These are phyloP conservation scores for Corella eumyota DNA, from an alignment of 23 tunicate genomes.

Conservation along the genomic window DNA sequence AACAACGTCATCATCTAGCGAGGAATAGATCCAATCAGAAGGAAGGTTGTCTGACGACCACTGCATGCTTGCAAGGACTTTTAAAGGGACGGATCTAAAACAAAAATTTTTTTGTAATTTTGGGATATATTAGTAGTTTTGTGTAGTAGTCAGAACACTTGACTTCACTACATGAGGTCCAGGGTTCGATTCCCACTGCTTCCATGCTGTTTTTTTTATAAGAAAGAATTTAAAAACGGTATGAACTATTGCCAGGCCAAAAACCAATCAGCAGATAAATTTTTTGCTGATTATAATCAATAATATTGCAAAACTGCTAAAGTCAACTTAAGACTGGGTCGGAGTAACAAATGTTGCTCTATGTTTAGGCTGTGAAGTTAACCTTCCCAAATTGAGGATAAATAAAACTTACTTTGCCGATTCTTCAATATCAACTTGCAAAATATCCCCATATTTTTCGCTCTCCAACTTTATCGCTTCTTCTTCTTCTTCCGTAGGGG, in stretches of 20 bases:
- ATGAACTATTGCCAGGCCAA: too few relatives aligned
- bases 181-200: too few relatives aligned
- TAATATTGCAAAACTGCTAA: too few relatives aligned
- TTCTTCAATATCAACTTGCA: constrained; percentile 17
- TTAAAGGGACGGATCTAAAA: constrained; percentile 16
- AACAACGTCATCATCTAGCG: constrained; percentile 28
- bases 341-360: too few relatives aligned
- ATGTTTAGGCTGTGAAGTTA: too few relatives aligned
- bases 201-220: too few relatives aligned
- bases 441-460: constrained; percentile 9
- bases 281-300: too few relatives aligned
- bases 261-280: too few relatives aligned
- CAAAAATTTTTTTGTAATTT: background rate
- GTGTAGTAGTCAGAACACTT: background rate
- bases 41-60: constrained; percentile 26
- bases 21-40: constrained; percentile 15
- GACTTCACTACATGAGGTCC: too few relatives aligned
- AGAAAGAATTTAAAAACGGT: too few relatives aligned
- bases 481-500: background rate
- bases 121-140: background rate
- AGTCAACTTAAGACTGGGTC: too few relatives aligned
- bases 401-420: constrained; percentile 8
- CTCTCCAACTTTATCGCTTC: background rate
- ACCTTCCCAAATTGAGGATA: too few relatives aligned
- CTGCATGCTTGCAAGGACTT: constrained; percentile 44